These are phyloP conservation scores for Calameuta pallipes DNA, from an alignment of 2,888 invertebrate species.

Conservation along the genomic window DNA sequence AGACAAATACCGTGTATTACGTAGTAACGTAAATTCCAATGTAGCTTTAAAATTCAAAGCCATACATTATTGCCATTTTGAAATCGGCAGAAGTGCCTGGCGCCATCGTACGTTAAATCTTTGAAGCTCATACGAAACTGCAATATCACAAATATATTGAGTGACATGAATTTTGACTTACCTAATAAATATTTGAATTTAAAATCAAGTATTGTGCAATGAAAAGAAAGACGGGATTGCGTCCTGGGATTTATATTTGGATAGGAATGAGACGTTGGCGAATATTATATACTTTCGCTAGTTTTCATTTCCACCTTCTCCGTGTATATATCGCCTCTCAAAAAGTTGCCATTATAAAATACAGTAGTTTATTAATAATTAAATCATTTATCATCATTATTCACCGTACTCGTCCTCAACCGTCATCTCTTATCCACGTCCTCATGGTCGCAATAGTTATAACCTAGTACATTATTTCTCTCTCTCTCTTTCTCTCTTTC, in stretches of 20 bases:
- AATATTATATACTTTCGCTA: not conserved
- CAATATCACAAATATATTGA: not conserved
- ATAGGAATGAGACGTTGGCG: not conserved
- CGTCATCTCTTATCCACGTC: not conserved
- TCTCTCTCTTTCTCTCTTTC: constrained; percentile 25
- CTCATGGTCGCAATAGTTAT: constrained; percentile 33
- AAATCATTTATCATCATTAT: constrained; percentile 41
- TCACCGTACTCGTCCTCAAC: not conserved
- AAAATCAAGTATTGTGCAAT: not conserved
- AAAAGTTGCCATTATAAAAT: constrained; percentile 53
- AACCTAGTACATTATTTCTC: constrained; percentile 35
- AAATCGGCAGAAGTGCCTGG: not conserved
- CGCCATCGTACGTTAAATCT: not conserved
- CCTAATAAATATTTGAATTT: not conserved
- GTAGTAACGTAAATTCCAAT: not conserved
- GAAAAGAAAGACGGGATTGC: not conserved
- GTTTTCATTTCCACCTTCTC: not conserved
- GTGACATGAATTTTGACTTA: not conserved
- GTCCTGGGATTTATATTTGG: not conserved
- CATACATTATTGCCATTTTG: not conserved
- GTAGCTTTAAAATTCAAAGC: not conserved
- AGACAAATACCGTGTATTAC: not conserved
- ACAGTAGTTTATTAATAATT: constrained; percentile 56
- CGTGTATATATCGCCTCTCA: constrained; percentile 5
- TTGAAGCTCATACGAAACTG: not conserved